Percentiles rank a stretch among this genome's conserved stretches.
Conservation (phyloP, 2,888 invertebrate species). For the Invenusta paracnida region DNA sequence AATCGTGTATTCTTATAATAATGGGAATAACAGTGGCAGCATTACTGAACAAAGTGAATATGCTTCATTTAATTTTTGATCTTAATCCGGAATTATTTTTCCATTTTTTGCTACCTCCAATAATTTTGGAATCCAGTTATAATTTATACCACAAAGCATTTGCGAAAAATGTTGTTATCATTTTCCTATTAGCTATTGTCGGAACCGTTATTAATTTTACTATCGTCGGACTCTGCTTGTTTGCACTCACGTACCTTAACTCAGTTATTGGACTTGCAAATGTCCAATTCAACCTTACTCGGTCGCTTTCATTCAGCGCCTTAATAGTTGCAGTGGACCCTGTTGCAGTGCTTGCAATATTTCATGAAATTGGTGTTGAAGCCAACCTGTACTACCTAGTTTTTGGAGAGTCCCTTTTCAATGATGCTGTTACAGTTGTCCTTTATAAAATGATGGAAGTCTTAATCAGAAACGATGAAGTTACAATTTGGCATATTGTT, state of each 20-base stretch:
- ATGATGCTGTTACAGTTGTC: slow-evolving; percentile 65
- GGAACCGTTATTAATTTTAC: slow-evolving; percentile 56
- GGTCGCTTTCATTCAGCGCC: slow-evolving; percentile 62
- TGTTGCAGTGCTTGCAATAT: slow-evolving; percentile 64
- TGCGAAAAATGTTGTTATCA: slow-evolving; percentile 63
- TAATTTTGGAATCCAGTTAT: slow-evolving; percentile 64
- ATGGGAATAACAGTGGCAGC: no score
- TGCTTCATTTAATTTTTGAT: slow-evolving; percentile 69
- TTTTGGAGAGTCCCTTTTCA: slow-evolving; percentile 65
- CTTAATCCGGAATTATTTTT: slow-evolving; percentile 65
- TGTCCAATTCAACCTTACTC: slow-evolving; percentile 50
- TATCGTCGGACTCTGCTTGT: slow-evolving; percentile 51
- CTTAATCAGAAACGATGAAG: slow-evolving; percentile 54
- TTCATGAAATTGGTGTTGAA: slow-evolving; percentile 65
- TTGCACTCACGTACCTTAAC: slow-evolving; percentile 48
- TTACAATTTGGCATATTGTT: slow-evolving; percentile 51
- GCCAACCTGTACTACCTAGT: slow-evolving; percentile 65
- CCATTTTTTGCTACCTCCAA: slow-evolving; percentile 64
- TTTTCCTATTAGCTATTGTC: slow-evolving; percentile 64
- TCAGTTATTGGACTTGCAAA: no score
- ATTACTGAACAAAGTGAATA: no score
- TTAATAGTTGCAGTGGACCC: slow-evolving; percentile 66
- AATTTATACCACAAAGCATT: slow-evolving; percentile 64
- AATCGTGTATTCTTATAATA: no score
- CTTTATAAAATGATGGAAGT: slow-evolving; percentile 64